These are phyloP conservation scores for Cromileptes altivelis DNA, from an alignment of 2,113 vertebrate genomes.

Conservation along the genomic window DNA sequence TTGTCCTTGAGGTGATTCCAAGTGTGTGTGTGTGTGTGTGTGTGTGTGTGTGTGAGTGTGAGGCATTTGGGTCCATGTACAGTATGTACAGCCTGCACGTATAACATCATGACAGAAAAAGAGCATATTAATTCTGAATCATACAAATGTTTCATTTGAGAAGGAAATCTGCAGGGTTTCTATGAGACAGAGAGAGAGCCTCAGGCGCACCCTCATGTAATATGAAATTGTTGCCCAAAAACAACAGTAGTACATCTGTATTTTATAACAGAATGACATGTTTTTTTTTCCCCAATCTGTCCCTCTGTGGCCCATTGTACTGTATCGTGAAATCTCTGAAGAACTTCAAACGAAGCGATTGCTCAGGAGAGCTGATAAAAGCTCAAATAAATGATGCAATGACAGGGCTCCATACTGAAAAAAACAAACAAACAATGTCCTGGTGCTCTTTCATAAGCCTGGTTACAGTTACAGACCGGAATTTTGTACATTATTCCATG, in stretches of 20 bases:
- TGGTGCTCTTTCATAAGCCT: neutral
- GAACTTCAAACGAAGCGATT: slow-evolving; percentile 16
- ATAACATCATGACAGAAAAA: neutral
- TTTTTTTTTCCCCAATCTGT: neutral
- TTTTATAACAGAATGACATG: slow-evolving; percentile 20
- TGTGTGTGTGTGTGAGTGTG: neutral
- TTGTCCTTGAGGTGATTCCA: neutral
- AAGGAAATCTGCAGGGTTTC: slow-evolving; percentile 12
- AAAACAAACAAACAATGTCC: neutral
- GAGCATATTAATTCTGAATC: neutral
- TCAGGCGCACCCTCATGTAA: slow-evolving; percentile 16
- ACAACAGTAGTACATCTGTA: slow-evolving; percentile 26
- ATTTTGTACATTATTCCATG: neutral
- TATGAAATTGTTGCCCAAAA: slow-evolving; percentile 27
- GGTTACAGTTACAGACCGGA: neutral
- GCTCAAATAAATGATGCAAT: slow-evolving; percentile 3
- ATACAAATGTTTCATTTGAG: slow-evolving; percentile 14
- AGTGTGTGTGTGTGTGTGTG: neutral
- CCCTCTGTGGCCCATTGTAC: neutral
- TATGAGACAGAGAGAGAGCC: neutral
- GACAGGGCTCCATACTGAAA: neutral
- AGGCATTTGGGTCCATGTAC: neutral
- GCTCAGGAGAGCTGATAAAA: slow-evolving; percentile 18
- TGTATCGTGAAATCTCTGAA: slow-evolving; percentile 16
- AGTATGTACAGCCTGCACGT: neutral